Percentiles rank a stretch among this genome's conserved stretches.
These are phyloP conservation scores for Cavia aperea DNA, from an alignment of 2,113 vertebrate species.

Conservation along the genomic window DNA sequence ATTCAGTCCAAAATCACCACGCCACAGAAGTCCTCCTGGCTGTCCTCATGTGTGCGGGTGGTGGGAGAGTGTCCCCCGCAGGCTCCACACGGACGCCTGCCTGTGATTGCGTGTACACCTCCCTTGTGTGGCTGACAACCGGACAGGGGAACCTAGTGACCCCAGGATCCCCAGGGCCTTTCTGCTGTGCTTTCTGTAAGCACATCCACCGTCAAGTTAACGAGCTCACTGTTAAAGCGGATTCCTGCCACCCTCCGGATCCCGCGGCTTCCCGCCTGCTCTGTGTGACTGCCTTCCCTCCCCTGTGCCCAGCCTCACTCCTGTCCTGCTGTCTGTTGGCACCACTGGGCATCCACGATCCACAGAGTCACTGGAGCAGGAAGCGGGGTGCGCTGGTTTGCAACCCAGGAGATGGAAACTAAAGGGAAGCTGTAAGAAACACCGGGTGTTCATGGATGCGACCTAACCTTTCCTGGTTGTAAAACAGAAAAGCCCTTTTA, in stretches of 20 bases:
- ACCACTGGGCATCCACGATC: neutral
- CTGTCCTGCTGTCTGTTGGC: neutral
- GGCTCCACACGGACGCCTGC: fast-evolving
- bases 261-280: neutral
- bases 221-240: too few species aligned
- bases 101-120: fast-evolving
- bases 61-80: fast-evolving
- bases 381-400: neutral
- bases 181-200: fast-evolving
- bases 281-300: neutral
- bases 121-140: fast-evolving
- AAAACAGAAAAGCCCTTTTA: neutral
- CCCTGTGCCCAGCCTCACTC: neutral
- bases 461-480: neutral
- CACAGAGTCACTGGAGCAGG: neutral
- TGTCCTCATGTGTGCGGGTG: fast-evolving
- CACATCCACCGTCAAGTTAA: neutral
- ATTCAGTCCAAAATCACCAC: fast-evolving
- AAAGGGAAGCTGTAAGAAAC: neutral
- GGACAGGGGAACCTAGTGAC: neutral
- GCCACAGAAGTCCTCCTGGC: fast-evolving
- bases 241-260: neutral
- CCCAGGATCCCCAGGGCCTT: neutral
- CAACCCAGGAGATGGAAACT: neutral
- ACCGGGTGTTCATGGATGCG: fast-evolving